Conservation (phyloP, 1,140 invertebrate genomes). For the Cydia fagiglandana region DNA sequence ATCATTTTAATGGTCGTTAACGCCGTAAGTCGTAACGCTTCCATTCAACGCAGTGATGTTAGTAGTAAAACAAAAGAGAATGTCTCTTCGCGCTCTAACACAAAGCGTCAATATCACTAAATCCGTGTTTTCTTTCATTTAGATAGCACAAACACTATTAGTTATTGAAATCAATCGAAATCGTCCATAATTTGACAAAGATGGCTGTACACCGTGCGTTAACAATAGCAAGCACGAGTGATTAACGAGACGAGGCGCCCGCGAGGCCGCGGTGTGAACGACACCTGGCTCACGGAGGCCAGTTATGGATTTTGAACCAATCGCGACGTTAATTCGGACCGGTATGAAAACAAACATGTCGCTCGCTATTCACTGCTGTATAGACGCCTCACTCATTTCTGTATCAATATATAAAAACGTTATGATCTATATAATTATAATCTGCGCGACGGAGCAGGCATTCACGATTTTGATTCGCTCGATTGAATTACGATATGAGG, state of each 20-base stretch:
- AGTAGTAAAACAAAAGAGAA: slow-evolving; percentile 77
- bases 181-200: slow-evolving; percentile 78
- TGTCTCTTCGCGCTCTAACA: slow-evolving; percentile 63
- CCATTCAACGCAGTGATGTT: slow-evolving; percentile 71
- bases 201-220: slow-evolving; percentile 77
- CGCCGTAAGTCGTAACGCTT: slow-evolving; percentile 72
- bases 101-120: slow-evolving; percentile 58
- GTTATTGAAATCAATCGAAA: slow-evolving; percentile 68
- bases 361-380: slow-evolving; percentile 65
- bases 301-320: slow-evolving; percentile 80
- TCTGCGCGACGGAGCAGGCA: slow-evolving; percentile 48
- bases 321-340: slow-evolving; percentile 79
- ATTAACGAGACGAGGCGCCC: slow-evolving; percentile 77
- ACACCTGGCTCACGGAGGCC: slow-evolving; percentile 79
- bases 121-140: slow-evolving; percentile 71
- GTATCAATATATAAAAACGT: slow-evolving; percentile 71
- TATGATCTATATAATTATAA: slow-evolving; percentile 50
- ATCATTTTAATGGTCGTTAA: slow-evolving; percentile 78
- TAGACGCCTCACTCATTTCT: slow-evolving; percentile 60
- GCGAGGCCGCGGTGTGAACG: slow-evolving; percentile 80
- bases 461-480: slow-evolving; percentile 28
- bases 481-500: slow-evolving; percentile 28
- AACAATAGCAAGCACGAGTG: slow-evolving; percentile 78
- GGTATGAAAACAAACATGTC: slow-evolving; percentile 79
- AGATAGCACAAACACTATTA: slow-evolving; percentile 61